Conservation (phyloP, 2,888 invertebrate genomes). For the Escarpia spicata region DNA sequence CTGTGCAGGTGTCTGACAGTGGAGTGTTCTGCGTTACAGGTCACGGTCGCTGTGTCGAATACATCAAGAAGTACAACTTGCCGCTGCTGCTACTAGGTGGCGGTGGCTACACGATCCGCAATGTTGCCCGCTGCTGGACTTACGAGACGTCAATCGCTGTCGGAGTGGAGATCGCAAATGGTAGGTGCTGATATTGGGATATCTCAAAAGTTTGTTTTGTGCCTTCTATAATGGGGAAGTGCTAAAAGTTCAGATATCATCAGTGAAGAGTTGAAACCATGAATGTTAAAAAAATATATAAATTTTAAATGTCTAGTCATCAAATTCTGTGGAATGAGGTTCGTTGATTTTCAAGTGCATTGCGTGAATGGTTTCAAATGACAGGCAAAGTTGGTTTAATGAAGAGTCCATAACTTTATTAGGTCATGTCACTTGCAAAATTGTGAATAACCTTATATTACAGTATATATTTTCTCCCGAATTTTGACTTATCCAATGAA, state of each 20-base stretch:
- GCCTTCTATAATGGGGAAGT: background rate
- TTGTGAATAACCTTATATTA: too few relatives aligned
- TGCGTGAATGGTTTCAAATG: too few relatives aligned
- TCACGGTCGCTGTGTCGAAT: slow-evolving; percentile 97
- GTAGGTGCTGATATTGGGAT: slow-evolving; percentile 38
- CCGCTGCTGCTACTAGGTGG: slow-evolving; percentile 97
- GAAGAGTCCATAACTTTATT: too few relatives aligned
- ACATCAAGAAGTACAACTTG: slow-evolving; percentile 94
- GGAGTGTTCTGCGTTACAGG: slow-evolving; percentile 68
- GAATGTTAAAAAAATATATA: background rate
- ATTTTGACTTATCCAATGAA: too few relatives aligned
- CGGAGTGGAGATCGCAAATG: slow-evolving; percentile 94
- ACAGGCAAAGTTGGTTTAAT: too few relatives aligned
- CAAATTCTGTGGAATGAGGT: too few relatives aligned
- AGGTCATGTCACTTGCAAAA: too few relatives aligned
- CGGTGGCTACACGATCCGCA: slow-evolving; percentile 97
- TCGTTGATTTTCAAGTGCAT: too few relatives aligned
- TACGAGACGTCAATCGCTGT: slow-evolving; percentile 97
- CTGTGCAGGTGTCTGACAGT: background rate
- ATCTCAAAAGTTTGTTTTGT: too few relatives aligned
- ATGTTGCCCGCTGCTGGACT: slow-evolving; percentile 99
- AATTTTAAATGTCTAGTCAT: background rate
- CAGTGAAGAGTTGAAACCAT: background rate
- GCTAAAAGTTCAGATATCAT: background rate
- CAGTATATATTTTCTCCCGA: too few relatives aligned